Conservation (phyloP, 2,888 invertebrate species). For the Micropterix aruncella region DNA sequence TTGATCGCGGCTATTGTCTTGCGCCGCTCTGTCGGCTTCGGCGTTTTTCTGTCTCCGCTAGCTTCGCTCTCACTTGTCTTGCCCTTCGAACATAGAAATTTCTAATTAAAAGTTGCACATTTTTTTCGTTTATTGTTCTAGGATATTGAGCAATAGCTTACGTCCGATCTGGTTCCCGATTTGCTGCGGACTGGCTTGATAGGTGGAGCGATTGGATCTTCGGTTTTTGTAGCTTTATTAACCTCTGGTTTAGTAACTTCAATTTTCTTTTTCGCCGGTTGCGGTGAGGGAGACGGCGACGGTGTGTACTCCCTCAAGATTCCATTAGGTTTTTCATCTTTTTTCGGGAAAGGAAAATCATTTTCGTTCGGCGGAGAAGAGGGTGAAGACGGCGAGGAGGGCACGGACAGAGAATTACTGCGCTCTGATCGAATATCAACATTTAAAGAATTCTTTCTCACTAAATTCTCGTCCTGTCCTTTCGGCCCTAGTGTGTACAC, state of each 20-base stretch:
- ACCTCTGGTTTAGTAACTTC: neutral
- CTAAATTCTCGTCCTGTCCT: constrained; percentile 21
- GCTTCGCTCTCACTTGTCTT: constrained; percentile 43
- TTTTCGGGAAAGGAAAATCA: constrained; percentile 19
- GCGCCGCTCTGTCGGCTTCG: constrained; percentile 22
- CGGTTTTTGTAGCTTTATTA: neutral
- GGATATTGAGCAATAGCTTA: constrained; percentile 25
- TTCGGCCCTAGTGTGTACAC: constrained; percentile 29
- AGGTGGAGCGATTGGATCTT: constrained; percentile 19
- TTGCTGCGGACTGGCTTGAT: constrained; percentile 36
- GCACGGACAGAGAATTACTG: constrained; percentile 18
- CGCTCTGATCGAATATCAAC: constrained; percentile 20
- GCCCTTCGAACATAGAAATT: constrained; percentile 35
- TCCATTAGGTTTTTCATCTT: neutral
- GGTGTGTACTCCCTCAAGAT: constrained; percentile 1
- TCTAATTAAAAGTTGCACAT: constrained; percentile 15
- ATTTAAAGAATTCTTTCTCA: constrained; percentile 24
- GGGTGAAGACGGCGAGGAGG: constrained; percentile 18
- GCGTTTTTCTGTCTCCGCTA: constrained; percentile 28
- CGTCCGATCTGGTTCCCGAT: constrained; percentile 35
- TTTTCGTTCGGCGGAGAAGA: constrained; percentile 22
- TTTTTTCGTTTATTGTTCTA: constrained; percentile 17
- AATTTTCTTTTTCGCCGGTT: neutral
- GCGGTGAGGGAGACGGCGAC: neutral
- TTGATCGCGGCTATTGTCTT: constrained; percentile 20